Percentiles rank a stretch among this genome's conserved stretches.
Conservation (phyloP, 2,888 invertebrate species). For the Apamea monoglypha region DNA sequence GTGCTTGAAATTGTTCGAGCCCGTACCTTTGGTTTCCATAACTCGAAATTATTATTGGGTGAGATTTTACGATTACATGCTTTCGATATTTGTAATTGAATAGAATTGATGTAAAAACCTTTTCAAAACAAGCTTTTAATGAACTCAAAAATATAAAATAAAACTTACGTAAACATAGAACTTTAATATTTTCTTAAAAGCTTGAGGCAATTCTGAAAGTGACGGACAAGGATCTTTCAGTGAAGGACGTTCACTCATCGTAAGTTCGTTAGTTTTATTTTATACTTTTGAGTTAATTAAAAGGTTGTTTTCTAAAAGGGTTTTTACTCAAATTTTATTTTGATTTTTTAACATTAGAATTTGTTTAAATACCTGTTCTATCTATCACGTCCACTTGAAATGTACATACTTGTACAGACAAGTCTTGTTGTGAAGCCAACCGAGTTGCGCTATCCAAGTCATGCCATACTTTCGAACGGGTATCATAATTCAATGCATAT, state of each 20-base stretch:
- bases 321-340: too few species aligned
- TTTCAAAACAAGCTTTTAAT: background rate
- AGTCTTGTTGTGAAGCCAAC: background rate
- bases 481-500: background rate
- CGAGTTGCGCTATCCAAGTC: background rate
- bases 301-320: too few species aligned
- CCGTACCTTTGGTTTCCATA: slow-evolving; percentile 55
- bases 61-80: slow-evolving; percentile 31
- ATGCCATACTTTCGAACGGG: background rate
- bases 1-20: slow-evolving; percentile 67
- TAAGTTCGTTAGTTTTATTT: too few species aligned
- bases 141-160: background rate
- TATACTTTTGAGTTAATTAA: too few species aligned
- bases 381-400: too few species aligned
- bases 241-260: too few species aligned
- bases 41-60: slow-evolving; percentile 29
- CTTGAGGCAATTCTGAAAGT: too few species aligned
- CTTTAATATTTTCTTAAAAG: too few species aligned
- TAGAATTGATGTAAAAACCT: background rate
- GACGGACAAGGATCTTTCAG: too few species aligned
- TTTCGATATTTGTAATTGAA: background rate
- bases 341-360: too few species aligned
- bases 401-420: background rate
- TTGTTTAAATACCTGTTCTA: too few species aligned
- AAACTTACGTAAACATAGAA: background rate